These are phyloP conservation scores for Psylliodes chrysocephalus DNA, from an alignment of 2,888 invertebrate genomes.

Conservation along the genomic window DNA sequence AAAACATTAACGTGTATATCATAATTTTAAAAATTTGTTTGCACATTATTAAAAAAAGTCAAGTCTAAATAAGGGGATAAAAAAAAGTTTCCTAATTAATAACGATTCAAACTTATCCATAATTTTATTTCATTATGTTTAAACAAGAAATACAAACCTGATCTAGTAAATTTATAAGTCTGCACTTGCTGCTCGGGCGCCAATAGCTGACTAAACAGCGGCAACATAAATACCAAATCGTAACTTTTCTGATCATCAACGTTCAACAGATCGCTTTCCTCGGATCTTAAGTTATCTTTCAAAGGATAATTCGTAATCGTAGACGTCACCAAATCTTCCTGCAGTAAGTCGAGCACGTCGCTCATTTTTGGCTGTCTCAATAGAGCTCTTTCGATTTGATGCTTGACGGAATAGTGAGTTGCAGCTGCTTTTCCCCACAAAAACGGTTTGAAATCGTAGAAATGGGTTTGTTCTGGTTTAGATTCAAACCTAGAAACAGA, in stretches of 20 bases:
- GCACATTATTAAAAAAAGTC: too few relatives aligned
- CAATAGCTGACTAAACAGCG: conserved; percentile 78
- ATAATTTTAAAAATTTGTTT: too few relatives aligned
- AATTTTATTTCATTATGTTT: too few relatives aligned
- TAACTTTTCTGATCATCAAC: conserved; percentile 66
- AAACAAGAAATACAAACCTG: conserved; percentile 31
- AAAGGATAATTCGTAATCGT: conserved; percentile 78
- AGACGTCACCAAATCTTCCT: conserved; percentile 71
- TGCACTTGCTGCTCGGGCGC: conserved; percentile 80
- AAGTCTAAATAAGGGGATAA: too few relatives aligned
- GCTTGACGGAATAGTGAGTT: conserved; percentile 77
- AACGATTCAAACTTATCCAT: too few relatives aligned
- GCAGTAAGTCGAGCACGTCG: conserved; percentile 78
- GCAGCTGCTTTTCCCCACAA: conserved; percentile 87
- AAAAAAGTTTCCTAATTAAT: too few relatives aligned
- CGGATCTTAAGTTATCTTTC: conserved; percentile 50
- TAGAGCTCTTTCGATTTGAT: conserved; percentile 68
- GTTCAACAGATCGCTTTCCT: conserved; percentile 34
- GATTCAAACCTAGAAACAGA: conserved; percentile 56
- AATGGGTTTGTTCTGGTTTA: conserved; percentile 53
- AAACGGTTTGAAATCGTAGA: conserved; percentile 72
- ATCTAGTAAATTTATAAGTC: conserved; percentile 75
- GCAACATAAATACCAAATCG: conserved; percentile 85
- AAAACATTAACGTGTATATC: too few relatives aligned
- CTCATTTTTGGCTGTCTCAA: conserved; percentile 78